Evolutionary conservation across 2,888 invertebrate species (phyloP), one percentile per base, ranked within the genome.

Genomic region (Torymus aiolomorphi): DNA sequence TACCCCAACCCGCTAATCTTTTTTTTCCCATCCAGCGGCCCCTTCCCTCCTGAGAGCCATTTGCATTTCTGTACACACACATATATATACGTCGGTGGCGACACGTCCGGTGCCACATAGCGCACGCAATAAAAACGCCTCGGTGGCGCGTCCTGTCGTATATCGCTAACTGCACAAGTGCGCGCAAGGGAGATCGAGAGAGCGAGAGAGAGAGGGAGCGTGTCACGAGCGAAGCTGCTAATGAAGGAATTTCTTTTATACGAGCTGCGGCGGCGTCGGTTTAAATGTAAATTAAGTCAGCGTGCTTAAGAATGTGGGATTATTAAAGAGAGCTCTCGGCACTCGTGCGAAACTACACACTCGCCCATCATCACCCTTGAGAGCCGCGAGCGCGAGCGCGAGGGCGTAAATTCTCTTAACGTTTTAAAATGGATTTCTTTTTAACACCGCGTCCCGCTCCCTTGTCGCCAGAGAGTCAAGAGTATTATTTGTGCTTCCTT

Each of bases 211-310:
- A 31, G 31, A 31, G 4, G 31, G 5, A 31, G 2, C 31, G 31
- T 31, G 31, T 31, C 31, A 31, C 31, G 42, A 14, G 52, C 18
- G 70, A 66, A 69, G 72, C 83, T 80, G 82, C 76, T 78, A 84
- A 83, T 76, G 82, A 80, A 80, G 83, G 84, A 82, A 81, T 82
- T 83, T 80, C 81, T 84, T 83, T 82, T 78, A 78, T 80, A 81
- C 76, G 71, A 82, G 83, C 31, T 5, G 5, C 31, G 31, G 5
- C 31, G 31, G 31, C 31, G 31, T 82, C 84, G 86, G 85, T 88
- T 86, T 86, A 86, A 87, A 88, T 87, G 87, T 86, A 87, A 88
- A 88, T 88, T 84, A 84, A 86, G 86, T 85, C 85, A 76, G 83
- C 82, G 84, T 83, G 85, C 85, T 87, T 86, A 84, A 88, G 87